A percentile compares a stretch with the other conserved stretches of the same genome.
Evolutionary conservation across 2,113 vertebrate genomes (phyloP).

Genomic region (Axis porcinus): DNA sequence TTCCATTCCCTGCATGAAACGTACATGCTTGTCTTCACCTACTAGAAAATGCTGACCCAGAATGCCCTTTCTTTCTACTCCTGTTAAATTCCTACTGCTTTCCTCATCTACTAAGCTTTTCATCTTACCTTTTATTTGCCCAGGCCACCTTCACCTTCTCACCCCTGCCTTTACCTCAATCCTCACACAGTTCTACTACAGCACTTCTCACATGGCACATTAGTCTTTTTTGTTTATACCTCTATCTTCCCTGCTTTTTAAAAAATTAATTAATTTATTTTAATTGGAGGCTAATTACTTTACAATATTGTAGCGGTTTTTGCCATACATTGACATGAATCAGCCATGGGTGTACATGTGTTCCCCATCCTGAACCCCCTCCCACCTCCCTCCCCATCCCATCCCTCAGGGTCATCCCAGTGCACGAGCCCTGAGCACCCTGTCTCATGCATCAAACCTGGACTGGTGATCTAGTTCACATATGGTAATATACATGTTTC

Average conservation of each 20-base stretch:
- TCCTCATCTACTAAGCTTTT: not conserved
- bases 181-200: not conserved
- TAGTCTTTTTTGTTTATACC: not conserved
- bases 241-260: not conserved
- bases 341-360: not conserved
- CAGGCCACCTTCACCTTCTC: not conserved
- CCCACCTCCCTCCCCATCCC: not conserved
- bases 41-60: not conserved
- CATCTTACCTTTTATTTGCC: not conserved
- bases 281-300: not conserved
- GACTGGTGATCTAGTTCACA: not conserved
- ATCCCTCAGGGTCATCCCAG: not conserved
- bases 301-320: not conserved
- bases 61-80: not conserved
- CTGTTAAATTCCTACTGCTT: not conserved
- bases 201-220: not conserved
- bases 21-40: not conserved
- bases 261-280: not conserved
- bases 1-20: not conserved
- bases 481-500: not conserved
- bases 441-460: not conserved
- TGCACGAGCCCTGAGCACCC: not conserved
- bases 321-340: not conserved
- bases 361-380: not conserved
- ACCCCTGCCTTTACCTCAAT: not conserved